Percentiles rank a stretch among this genome's conserved stretches.
Conservation (phyloP, 2,888 invertebrate genomes). For the Gryllus longicercus region DNA sequence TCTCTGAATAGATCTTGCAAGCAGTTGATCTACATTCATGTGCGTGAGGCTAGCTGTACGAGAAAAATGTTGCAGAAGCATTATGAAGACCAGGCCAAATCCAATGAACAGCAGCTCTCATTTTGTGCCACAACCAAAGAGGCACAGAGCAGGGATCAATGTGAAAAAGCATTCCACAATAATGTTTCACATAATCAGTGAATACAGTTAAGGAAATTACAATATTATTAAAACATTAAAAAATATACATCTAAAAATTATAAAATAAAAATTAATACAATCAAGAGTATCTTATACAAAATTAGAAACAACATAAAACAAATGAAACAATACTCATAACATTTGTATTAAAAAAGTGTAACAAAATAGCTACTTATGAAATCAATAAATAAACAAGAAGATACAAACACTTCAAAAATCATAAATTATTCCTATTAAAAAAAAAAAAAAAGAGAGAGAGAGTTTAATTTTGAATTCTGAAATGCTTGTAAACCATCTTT, state of each 20-base stretch:
- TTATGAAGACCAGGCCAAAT: conserved; percentile 49
- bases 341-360: too few species aligned
- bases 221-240: conserved; percentile 38
- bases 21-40: background rate
- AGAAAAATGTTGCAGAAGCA: conserved; percentile 36
- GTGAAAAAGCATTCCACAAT: conserved; percentile 57
- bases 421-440: too few species aligned
- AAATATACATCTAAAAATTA: background rate
- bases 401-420: too few species aligned
- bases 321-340: too few species aligned
- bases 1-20: background rate
- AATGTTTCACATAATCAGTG: conserved; percentile 72
- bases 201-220: conserved; percentile 51
- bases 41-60: conserved; percentile 33
- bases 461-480: too few species aligned
- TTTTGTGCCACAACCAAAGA: conserved; percentile 64
- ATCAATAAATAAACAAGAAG: too few species aligned
- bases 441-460: too few species aligned
- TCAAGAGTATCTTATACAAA: background rate
- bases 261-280: background rate
- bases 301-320: too few species aligned
- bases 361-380: too few species aligned
- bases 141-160: conserved; percentile 66
- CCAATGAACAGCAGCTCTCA: conserved; percentile 54
- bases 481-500: too few species aligned